Evolutionary conservation across 2,113 vertebrate species (phyloP), one percentile per base, ranked within the genome.

Genomic region (Opisthocomus hoazin): DNA sequence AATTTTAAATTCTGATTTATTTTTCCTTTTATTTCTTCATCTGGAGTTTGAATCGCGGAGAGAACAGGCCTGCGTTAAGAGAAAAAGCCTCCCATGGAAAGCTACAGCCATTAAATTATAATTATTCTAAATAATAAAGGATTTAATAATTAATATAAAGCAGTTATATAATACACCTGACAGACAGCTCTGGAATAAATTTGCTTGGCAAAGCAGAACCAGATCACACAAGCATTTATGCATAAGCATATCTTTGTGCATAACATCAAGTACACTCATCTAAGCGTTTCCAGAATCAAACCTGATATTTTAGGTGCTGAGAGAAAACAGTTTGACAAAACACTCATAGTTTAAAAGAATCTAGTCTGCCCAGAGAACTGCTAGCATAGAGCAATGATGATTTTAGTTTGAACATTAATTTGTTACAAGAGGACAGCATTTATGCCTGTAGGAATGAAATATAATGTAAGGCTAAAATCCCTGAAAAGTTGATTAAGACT

Each of bases 71-170:
- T 86, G 43, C 37, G 84, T 68, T 75, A 89, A 84, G 20, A 77
- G 46, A 41, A 88, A 85, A 58, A 69, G 7, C 11, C n/a, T 94
- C 20, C 29, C 39, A 63, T 58, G 78, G 78, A 96, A 96, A 86
- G 36, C 82, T 89, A 84, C 45, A 90, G 60, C 11, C 57, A 93
- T 95, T 94, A 94, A 92, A 93, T 78, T 89, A 84, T 89, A 96
- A 96, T 90, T 86, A 66, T 51, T 94, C 43, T 75, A 96, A 95
- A 95, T 95, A 96, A 96, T 90, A 87, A 95, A 90, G 43, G 10
- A 74, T 48, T 95, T 84, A 93, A 95, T 95, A 95, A 95, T 90
- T 95, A 71, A 96, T 93, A 84, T 81, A 90, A 83, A 93, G 43
- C 73, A 93, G 80, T 93, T 96, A 95, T 45, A 46, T 69, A 96